Percentiles rank a stretch among this genome's conserved stretches.
These are phyloP conservation scores for Flexamia atlantica DNA, from an alignment of 2,888 invertebrate genomes.

Conservation along the genomic window DNA sequence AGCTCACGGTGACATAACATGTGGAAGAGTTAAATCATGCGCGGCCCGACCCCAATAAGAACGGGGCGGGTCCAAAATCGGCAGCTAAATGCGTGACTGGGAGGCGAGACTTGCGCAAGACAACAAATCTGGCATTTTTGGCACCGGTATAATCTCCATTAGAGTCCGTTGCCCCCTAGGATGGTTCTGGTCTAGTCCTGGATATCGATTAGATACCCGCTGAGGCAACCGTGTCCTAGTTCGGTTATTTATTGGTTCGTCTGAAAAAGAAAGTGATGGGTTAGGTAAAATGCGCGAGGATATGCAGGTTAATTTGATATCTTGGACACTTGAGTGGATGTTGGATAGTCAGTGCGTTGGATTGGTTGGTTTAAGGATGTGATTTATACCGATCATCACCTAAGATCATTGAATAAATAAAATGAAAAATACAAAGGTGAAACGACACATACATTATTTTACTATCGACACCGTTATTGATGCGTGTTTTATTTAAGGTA, in stretches of 20 bases:
- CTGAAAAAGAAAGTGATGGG: conserved; percentile 13
- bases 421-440: too few species aligned
- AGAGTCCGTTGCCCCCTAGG: neutral
- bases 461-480: too few species aligned
- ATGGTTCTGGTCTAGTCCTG: neutral
- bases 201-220: neutral
- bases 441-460: too few species aligned
- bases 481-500: too few species aligned
- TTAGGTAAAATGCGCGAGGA: conserved; percentile 15
- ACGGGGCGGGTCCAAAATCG: neutral
- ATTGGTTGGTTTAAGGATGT: too few species aligned
- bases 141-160: neutral
- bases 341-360: too few species aligned
- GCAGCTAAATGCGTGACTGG: neutral
- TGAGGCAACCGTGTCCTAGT: conserved; percentile 3
- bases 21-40: neutral
- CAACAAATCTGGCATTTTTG: conserved; percentile 1
- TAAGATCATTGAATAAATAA: too few species aligned
- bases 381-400: too few species aligned
- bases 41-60: neutral
- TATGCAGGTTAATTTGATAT: neutral
- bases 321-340: neutral
- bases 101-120: neutral
- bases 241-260: conserved; percentile 4
- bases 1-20: neutral